These are phyloP conservation scores for Sarcophaga caerulescens DNA, from an alignment of 2,888 invertebrate genomes.

Conservation along the genomic window DNA sequence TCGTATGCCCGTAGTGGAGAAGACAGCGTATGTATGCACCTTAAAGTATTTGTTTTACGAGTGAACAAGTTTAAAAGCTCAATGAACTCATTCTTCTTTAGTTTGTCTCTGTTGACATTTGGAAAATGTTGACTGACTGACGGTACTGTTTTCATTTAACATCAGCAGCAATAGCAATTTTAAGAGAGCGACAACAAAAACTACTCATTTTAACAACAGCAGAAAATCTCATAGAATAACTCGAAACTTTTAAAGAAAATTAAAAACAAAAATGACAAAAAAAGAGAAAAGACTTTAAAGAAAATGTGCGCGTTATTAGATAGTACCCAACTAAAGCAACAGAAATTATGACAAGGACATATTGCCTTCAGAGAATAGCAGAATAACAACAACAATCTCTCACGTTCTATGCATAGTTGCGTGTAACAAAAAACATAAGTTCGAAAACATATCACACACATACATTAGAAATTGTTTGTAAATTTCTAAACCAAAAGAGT, in stretches of 20 bases:
- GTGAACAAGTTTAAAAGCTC: background rate
- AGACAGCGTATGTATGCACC: background rate
- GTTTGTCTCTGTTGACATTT: background rate
- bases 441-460: no score
- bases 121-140: slow-evolving; percentile 5
- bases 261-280: background rate
- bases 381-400: background rate
- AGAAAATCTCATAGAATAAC: background rate
- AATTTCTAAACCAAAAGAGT: background rate
- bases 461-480: no score
- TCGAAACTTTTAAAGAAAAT: background rate
- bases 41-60: background rate
- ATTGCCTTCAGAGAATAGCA: background rate
- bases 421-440: no score
- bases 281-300: background rate
- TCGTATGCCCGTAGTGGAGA: background rate
- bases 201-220: background rate
- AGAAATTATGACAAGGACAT: background rate
- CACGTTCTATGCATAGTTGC: no score
- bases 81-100: background rate
- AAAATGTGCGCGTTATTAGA: background rate
- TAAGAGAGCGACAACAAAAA: background rate
- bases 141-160: background rate
- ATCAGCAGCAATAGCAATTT: background rate
- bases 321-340: background rate